A percentile compares a stretch with the other conserved stretches of the same genome.
phyloP scores from a whole-genome alignment of 2,888 invertebrate genomes.

The Neelides folsomi region DNA sequence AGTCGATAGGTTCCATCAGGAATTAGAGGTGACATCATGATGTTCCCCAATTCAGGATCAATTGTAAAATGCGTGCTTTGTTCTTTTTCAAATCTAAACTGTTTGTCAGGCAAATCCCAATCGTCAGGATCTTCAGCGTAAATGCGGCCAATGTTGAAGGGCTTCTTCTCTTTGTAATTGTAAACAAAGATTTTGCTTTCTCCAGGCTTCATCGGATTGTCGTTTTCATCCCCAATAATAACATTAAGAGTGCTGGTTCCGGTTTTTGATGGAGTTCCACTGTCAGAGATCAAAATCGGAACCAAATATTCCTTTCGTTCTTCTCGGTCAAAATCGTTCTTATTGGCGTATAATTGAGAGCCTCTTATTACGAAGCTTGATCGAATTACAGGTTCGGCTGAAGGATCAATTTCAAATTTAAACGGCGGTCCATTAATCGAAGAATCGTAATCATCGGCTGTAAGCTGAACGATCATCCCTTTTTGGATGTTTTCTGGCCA shows the following conservation, averaged over 20 bases:
- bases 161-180: conserved; percentile 73
- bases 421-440: conserved; percentile 70
- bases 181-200: conserved; percentile 84
- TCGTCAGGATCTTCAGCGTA: conserved; percentile 92
- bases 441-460: conserved; percentile 68
- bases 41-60: conserved; percentile 65
- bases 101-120: conserved; percentile 89
- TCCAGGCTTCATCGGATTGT: conserved; percentile 77
- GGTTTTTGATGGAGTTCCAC: conserved; percentile 56
- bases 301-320: conserved; percentile 71
- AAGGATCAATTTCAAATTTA: conserved; percentile 51
- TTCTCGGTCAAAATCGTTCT: conserved; percentile 66
- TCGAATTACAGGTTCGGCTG: conserved; percentile 54
- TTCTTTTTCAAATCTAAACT: conserved; percentile 53
- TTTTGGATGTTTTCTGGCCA: conserved; percentile 68
- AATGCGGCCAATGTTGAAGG: conserved; percentile 75
- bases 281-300: conserved; percentile 79
- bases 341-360: conserved; percentile 12
- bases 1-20: conserved; percentile 61
- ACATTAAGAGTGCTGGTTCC: conserved; percentile 73
- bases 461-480: conserved; percentile 51
- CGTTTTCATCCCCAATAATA: conserved; percentile 88
- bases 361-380: conserved; percentile 55
- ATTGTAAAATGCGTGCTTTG: conserved; percentile 56
- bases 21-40: conserved; percentile 53